Evolutionary conservation across 2,888 invertebrate genomes (phyloP), one percentile per base, ranked within the genome.

Genomic region (Tetramorium bicarinatum): DNA sequence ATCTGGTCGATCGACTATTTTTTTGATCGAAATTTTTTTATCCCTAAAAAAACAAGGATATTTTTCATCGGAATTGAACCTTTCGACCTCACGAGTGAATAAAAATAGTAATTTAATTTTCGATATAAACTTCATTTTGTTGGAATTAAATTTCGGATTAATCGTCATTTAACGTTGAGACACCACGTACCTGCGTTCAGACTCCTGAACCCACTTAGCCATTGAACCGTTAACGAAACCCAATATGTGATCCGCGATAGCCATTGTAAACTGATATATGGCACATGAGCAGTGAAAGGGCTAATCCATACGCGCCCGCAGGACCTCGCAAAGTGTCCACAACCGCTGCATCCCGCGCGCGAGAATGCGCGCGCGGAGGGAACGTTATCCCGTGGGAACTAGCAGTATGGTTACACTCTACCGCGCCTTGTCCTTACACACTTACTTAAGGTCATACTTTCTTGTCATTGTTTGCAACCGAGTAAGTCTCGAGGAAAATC

Each of bases 401-500:
- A 82, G 85, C 83, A 82, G 54, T 59, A 79, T 52, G 74, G 83
- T 61, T 49, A 74, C n/a, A 47, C 62, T 34, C 4, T 34, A 34
- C 29, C 29, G 29, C 64, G 67, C 56, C 83, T 82, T 83, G 83
- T 88, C 83, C 83, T 85, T 85, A 82, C 67, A 85, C 59, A 71
- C 84, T 86, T 67, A 84, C 81, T 81, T 79, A 74, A 75, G 74
- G 83, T 83, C 76, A 79, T 89, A 61, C 85, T 79, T 89, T 87
- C 89, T 86, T 85, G 77, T 87, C 89, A 81, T 89, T 84, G 87
- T 85, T 85, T 82, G 76, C 77, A 77, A 69, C 82, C 79, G 66
- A 84, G 34, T 79, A 25, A 76, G 25, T 72, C 64, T 69, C 61
- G 74, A 64, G 83, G 76, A 76, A 72, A 85, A 87, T 89, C 85